Percentiles rank a stretch among this genome's conserved stretches.
phyloP scores from a whole-genome alignment of 2,797 vertebrate genomes.

The Helarctos malayanus region DNA sequence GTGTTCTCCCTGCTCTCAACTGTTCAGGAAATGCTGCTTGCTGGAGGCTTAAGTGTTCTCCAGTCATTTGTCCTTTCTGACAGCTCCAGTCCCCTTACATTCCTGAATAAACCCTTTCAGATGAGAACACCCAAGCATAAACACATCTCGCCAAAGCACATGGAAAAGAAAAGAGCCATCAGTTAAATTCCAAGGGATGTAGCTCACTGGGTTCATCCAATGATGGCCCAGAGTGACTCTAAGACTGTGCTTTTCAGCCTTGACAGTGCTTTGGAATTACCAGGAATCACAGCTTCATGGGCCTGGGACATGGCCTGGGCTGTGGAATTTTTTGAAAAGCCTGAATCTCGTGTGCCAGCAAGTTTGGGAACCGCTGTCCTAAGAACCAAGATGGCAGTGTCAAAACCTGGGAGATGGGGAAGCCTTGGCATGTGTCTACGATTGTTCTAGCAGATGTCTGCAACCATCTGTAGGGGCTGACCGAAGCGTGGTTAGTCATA shows the following conservation, averaged over 20 bases:
- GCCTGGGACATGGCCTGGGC: not conserved
- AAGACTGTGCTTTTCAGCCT: not conserved
- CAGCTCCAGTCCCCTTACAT: slow-evolving; percentile 5
- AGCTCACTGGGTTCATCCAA: not conserved
- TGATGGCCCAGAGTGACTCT: not conserved
- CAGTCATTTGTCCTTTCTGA: slow-evolving; percentile 42
- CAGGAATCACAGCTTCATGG: not conserved
- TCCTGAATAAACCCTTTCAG: slow-evolving; percentile 36
- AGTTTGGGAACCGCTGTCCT: not conserved
- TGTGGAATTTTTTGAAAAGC: slow-evolving; percentile 12
- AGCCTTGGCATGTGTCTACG: accelerated
- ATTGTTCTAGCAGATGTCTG: not conserved
- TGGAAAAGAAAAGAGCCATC: not conserved
- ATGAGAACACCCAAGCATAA: not conserved
- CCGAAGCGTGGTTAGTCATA: not conserved
- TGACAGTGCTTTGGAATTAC: not conserved
- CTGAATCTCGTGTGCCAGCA: not conserved
- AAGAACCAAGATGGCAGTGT: not conserved
- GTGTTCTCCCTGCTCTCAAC: not conserved
- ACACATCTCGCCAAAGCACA: not conserved
- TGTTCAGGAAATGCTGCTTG: not conserved
- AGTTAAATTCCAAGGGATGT: slow-evolving; percentile 2
- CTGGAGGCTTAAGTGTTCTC: not conserved
- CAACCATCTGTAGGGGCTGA: not conserved
- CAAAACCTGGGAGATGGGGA: not conserved